Evolutionary conservation across 2,888 invertebrate species (phyloP).

Genomic region (Netelia inedita): DNA sequence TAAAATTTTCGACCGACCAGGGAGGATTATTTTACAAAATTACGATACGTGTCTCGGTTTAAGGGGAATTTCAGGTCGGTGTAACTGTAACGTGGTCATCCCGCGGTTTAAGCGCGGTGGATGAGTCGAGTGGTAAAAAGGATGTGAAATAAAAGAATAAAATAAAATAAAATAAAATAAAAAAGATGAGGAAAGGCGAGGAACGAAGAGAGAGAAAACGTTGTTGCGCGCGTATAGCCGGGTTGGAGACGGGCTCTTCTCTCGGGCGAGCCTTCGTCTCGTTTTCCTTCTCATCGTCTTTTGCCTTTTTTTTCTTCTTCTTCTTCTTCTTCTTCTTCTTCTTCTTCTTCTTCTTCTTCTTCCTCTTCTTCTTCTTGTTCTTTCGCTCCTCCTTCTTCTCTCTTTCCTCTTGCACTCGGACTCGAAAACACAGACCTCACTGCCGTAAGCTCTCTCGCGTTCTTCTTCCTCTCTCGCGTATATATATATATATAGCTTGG

Average conservation of each 20-base stretch:
- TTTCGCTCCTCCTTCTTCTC: constrained; percentile 41
- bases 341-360: constrained; percentile 44
- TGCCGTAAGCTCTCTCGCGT: constrained; percentile 52
- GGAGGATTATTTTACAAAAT: background rate
- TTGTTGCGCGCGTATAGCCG: constrained; percentile 29
- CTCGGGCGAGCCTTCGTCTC: constrained; percentile 45
- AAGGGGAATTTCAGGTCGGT: background rate
- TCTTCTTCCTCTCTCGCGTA: constrained; percentile 35
- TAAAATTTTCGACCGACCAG: no score
- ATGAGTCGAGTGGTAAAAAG: background rate
- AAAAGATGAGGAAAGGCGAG: background rate
- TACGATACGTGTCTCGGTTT: background rate
- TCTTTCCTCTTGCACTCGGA: constrained; percentile 40
- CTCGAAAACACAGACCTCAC: constrained; percentile 51
- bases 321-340: constrained; percentile 38
- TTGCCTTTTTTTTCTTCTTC: constrained; percentile 37
- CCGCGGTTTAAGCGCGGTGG: background rate
- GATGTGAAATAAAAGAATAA: background rate
- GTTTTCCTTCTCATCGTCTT: background rate
- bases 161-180: constrained; percentile 11
- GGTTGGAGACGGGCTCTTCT: constrained; percentile 33
- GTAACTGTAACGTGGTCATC: background rate
- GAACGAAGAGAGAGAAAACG: constrained; percentile 34
- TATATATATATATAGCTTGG: constrained; percentile 32
- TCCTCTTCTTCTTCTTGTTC: constrained; percentile 54